These are phyloP conservation scores for Aplodontia rufa DNA, from an alignment of 2,113 vertebrate genomes.

Conservation along the genomic window DNA sequence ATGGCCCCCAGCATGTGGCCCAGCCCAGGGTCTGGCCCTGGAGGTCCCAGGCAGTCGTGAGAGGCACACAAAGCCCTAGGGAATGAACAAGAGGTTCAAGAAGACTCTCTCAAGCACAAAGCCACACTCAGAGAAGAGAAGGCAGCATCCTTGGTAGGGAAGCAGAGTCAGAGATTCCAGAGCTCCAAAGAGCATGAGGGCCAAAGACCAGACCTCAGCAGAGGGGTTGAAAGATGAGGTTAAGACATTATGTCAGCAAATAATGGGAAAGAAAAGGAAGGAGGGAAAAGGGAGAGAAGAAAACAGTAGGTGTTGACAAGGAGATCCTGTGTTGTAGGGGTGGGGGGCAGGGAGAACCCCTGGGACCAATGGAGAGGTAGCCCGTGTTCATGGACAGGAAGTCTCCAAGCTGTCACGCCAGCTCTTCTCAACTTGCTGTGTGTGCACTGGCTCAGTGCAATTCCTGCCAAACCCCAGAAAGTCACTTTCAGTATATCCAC, in stretches of 20 bases:
- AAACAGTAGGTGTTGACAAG: no score
- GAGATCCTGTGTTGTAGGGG: no score
- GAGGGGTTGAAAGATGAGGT: neutral
- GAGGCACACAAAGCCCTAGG: neutral
- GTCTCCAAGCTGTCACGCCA: neutral
- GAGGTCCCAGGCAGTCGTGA: neutral
- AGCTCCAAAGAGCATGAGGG: neutral
- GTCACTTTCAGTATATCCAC: no score
- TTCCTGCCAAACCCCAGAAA: neutral
- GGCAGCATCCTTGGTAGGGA: no score
- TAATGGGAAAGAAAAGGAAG: neutral
- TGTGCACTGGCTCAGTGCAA: neutral
- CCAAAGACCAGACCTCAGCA: neutral
- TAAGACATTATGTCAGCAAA: neutral
- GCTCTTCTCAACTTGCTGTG: neutral
- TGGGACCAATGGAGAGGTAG: neutral
- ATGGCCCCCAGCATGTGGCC: neutral
- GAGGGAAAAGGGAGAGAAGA: neutral
- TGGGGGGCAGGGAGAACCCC: no score
- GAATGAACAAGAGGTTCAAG: no score
- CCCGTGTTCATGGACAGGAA: neutral
- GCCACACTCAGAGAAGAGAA: neutral
- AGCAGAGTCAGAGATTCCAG: fast-evolving
- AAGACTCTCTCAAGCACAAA: no score
- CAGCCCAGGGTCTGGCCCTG: no score